Evolutionary conservation across 2,113 vertebrate genomes (phyloP).

Genomic region (Onychorhynchus coronatus): DNA sequence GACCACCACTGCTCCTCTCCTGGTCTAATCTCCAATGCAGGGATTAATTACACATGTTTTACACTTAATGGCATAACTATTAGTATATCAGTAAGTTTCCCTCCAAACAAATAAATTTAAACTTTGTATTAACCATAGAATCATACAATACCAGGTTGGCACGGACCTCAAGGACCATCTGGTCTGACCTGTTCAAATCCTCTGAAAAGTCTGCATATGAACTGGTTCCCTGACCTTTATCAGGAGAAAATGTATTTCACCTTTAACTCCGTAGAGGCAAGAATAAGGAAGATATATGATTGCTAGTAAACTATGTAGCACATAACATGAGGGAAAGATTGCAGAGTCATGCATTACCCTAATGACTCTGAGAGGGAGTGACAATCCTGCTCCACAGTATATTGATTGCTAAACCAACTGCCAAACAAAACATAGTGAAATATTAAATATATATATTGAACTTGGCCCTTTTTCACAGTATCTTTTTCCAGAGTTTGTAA

Average conservation of each 20-base stretch:
- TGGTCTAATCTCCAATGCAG: neutral
- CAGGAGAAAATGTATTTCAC: neutral
- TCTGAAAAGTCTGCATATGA: neutral
- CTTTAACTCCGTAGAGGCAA: neutral
- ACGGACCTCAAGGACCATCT: neutral
- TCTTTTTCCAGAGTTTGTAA: neutral
- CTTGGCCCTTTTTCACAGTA: neutral
- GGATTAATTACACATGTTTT: neutral
- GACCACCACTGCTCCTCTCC: neutral
- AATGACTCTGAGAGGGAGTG: neutral
- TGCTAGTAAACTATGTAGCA: neutral
- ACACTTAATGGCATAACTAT: neutral
- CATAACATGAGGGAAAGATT: rapidly evolving
- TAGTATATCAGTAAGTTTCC: neutral
- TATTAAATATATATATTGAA: neutral
- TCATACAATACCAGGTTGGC: neutral
- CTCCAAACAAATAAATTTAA: neutral
- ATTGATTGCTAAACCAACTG: neutral
- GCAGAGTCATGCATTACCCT: neutral
- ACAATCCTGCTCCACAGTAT: neutral
- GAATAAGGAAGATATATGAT: neutral
- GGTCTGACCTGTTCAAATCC: neutral
- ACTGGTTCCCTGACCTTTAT: neutral
- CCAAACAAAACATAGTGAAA: neutral
- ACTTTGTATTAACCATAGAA: neutral